Evolutionary conservation across 2,113 vertebrate species (phyloP).

Genomic region (Neopipo cinnamomea): DNA sequence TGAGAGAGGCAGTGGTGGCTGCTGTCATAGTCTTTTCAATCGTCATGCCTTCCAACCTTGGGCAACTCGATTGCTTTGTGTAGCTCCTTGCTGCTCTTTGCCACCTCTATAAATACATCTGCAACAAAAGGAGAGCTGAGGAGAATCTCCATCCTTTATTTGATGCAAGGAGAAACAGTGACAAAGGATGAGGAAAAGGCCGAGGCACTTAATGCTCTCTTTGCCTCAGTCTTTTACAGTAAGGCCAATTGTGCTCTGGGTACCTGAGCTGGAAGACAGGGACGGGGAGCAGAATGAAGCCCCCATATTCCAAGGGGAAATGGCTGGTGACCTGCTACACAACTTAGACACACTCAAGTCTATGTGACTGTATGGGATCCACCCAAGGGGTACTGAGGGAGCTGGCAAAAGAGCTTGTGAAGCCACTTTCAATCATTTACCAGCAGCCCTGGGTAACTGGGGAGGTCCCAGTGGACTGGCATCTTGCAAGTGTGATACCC

Average conservation of each 20-base stretch:
- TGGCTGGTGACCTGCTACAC: neutral
- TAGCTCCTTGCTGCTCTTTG: neutral
- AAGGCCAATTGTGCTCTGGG: neutral
- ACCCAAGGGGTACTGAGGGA: neutral
- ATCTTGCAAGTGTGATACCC: neutral
- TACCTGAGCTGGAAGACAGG: neutral
- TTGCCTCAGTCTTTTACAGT: neutral
- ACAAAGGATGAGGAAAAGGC: neutral
- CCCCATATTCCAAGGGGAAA: neutral
- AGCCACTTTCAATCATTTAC: neutral
- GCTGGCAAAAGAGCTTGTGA: neutral
- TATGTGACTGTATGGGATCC: neutral
- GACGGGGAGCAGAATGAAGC: neutral
- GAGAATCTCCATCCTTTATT: neutral
- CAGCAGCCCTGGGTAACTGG: neutral
- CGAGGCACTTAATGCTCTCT: neutral
- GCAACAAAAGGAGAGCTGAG: neutral
- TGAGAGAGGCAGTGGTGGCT: neutral
- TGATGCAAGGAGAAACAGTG: neutral
- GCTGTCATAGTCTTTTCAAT: neutral
- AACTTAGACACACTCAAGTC: neutral
- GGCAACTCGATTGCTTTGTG: neutral
- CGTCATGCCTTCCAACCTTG: neutral
- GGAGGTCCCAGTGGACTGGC: too few species aligned
- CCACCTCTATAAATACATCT: neutral